These are phyloP conservation scores for Seira musarum DNA, from an alignment of 2,888 invertebrate genomes.

Conservation along the genomic window DNA sequence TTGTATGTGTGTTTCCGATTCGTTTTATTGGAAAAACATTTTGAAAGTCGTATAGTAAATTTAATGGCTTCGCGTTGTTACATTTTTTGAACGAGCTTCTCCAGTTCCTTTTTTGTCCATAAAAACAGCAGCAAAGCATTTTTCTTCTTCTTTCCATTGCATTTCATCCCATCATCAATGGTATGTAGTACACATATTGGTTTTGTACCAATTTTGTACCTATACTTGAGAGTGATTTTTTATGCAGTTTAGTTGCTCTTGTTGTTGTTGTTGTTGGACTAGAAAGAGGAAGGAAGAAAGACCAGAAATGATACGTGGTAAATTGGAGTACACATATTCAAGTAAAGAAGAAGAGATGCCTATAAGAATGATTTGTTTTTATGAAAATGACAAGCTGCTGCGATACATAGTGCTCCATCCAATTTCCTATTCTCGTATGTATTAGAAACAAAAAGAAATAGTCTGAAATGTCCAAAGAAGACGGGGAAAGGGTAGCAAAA, in stretches of 20 bases:
- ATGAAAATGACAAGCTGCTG: constrained; percentile 61
- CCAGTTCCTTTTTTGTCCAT: no score
- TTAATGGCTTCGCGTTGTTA: not conserved
- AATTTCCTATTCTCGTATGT: constrained; percentile 56
- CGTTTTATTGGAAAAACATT: constrained; percentile 4
- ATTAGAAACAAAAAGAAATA: constrained; percentile 29
- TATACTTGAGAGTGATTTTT: not conserved
- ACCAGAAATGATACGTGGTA: not conserved
- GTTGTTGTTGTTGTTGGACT: not conserved
- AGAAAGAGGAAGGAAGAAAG: not conserved
- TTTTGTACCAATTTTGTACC: not conserved
- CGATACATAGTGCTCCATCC: constrained; percentile 41
- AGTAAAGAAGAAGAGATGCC: not conserved
- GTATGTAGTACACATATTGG: not conserved
- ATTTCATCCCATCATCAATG: no score
- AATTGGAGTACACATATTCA: not conserved
- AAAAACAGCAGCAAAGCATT: no score
- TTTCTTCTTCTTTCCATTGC: not conserved
- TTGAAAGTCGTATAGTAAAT: not conserved
- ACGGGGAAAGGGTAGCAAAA: constrained; percentile 45
- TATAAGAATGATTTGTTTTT: constrained; percentile 14
- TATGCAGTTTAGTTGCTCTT: not conserved
- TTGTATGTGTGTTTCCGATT: not conserved
- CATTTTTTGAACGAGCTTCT: no score
- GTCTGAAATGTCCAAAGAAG: constrained; percentile 48